These are phyloP conservation scores for Cyclopterus lumpus DNA, from an alignment of 2,797 vertebrate genomes.

Conservation along the genomic window DNA sequence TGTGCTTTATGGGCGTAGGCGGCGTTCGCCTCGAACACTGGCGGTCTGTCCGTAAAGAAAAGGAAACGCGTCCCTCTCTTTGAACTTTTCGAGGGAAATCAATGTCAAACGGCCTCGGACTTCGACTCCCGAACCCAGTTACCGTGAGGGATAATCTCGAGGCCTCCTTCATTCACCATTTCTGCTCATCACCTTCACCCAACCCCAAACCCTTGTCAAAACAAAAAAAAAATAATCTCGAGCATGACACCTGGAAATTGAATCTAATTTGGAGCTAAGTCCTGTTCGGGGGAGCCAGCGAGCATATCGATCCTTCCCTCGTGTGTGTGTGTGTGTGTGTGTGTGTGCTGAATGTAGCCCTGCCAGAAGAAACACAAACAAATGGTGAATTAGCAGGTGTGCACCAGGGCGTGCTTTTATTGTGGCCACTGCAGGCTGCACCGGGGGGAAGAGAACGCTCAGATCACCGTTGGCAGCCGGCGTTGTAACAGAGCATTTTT, in stretches of 20 bases:
- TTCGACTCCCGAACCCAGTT: conserved; percentile 21
- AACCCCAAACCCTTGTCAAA: conserved; percentile 56
- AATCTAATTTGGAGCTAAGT: conserved; percentile 73
- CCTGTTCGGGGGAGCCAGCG: conserved; percentile 48
- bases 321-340: conserved; percentile 21
- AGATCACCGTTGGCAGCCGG: conserved; percentile 59
- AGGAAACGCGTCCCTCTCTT: conserved; percentile 28
- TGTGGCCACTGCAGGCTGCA: conserved; percentile 61
- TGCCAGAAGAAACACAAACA: conserved; percentile 59
- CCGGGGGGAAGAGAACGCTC: conserved; percentile 39
- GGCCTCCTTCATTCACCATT: conserved; percentile 47
- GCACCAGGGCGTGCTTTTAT: conserved; percentile 58
- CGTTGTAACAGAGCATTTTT: conserved; percentile 51
- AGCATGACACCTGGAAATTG: conserved; percentile 72
- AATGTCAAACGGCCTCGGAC: conserved; percentile 30
- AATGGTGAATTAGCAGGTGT: conserved; percentile 67
- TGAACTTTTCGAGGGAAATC: conserved; percentile 47
- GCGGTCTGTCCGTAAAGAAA: conserved; percentile 35
- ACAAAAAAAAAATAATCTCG: conserved; percentile 70
- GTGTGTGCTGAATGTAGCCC: conserved; percentile 63
- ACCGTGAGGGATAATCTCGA: conserved; percentile 17
- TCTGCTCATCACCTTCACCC: conserved; percentile 50
- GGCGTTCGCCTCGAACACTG: conserved; percentile 27
- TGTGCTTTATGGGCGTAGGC: conserved; percentile 40
- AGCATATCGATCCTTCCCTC: conserved; percentile 66